A percentile compares a stretch with the other conserved stretches of the same genome.
phyloP scores from a whole-genome alignment of 2,113 vertebrate genomes.

The Indicator indicator region DNA sequence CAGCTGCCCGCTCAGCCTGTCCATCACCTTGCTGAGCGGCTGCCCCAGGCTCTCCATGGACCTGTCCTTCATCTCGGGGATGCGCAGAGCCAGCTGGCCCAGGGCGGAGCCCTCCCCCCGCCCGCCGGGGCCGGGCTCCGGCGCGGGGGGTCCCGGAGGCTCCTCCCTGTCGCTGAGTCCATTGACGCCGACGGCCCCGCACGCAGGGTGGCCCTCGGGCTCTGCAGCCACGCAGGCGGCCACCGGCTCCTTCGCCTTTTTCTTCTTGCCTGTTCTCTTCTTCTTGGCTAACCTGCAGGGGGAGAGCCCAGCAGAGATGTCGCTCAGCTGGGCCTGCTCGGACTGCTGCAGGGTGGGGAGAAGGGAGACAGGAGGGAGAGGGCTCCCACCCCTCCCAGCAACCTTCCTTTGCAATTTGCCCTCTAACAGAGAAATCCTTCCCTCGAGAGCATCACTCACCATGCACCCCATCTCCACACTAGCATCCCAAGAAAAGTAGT shows the following conservation, averaged over 20 bases:
- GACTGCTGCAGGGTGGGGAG: accelerated
- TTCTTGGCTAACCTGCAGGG: constrained; percentile 86
- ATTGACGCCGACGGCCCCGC: not conserved
- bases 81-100: constrained; percentile 71
- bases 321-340: not conserved
- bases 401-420: not conserved
- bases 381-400: not conserved
- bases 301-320: not conserved
- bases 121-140: not conserved
- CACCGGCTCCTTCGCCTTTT: constrained; percentile 71
- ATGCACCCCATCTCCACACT: not conserved
- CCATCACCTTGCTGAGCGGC: constrained; percentile 88
- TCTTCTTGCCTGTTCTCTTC: constrained; percentile 87
- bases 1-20: constrained; percentile 84
- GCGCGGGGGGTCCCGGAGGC: not conserved
- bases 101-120: not conserved
- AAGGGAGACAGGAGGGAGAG: accelerated
- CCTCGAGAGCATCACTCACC: accelerated
- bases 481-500: not conserved
- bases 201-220: not conserved
- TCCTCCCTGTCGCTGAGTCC: constrained; percentile 32
- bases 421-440: not conserved
- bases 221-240: not conserved
- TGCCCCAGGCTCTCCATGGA: constrained; percentile 91
- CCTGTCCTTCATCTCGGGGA: constrained; percentile 91